Evolutionary conservation across 2,113 vertebrate genomes (phyloP), one percentile per base, ranked within the genome.

Genomic region (Leiothrix lutea): DNA sequence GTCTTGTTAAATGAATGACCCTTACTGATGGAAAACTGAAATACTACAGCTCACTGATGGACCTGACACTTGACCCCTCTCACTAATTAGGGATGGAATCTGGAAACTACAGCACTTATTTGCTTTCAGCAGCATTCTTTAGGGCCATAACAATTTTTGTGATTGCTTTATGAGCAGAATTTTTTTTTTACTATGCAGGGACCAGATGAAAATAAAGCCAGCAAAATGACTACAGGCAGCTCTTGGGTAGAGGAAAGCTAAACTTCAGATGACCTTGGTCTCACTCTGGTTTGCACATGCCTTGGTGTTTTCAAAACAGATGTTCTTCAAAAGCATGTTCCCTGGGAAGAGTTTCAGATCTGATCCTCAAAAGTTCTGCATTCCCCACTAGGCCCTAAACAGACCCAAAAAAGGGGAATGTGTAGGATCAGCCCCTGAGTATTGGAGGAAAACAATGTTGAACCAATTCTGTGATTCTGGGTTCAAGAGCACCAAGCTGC

Each of bases 101-200:
- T 95, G 90, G 90, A 92, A 89, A 89, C 80, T 73, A 82, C 73
- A 85, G 72, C 86, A 78, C 54, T 95, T 95, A 94, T 21, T 95
- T 95, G 85, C 75, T 97, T 95, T 95, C 92, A 94, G 61, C 69
- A 88, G 82, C 95, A 92, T 92, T 95, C 94, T 95, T 95, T 57
- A 89, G 82, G 85, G 50, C 83, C 73, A 44, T 82, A 95, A 77
- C 82, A 84, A 93, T 85, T 96, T 92, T 53, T 85, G 80, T 64
- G 90, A 96, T 95, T 84, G 88, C 70, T 94, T 96, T 88, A 90
- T 33, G 70, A 80, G 85, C 62, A 85, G 62, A 67, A 44, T 42
- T 93, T 94, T 94, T 94, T 93, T 44, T 44, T 44, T 44, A 93
- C 92, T 94, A 42, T 16, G 65, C 73, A 73, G 21, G 54, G 86